Base-by-base conservation (phyloP, 2,113 vertebrate species). In the Catharus fuscescens region DNA sequence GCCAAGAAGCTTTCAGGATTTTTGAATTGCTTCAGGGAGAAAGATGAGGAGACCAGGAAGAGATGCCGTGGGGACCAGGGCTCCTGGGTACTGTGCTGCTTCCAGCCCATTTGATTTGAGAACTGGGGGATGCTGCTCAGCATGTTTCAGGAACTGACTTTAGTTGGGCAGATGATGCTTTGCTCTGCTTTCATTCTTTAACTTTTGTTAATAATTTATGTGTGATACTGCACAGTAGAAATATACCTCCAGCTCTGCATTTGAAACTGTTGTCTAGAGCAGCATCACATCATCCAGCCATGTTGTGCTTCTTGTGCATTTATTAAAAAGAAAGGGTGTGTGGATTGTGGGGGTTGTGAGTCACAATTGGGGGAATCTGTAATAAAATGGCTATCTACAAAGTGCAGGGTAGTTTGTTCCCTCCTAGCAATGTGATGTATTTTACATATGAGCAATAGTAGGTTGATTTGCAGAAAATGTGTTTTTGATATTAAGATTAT, bases 401-500 rank as follows among this genome's bases (percentile, higher is more conserved):
- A 91, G 86, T 36, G 32, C 91, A 96, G 88, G 91, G 83, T 71
- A 47, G 62, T 90, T 83, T 34, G 32, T 96, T 95, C 85, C 85
- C 78, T 72, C 23, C 82, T n/a, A 57, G 57, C 65, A 88, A 71
- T 45, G 19, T 69, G 71, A 89, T 90, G 71, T 61, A 42, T 93
- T 97, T 97, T 96, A 93, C 89, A 88, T 96, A 47, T 21, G 87
- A 97, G 96, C 93, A 92, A 95, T 36, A 83, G 84, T 65, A 45
- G 83, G 67, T 48, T 52, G 70, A 85, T 95, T 94, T 59, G 84
- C 93, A 92, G 94, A 96, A 97, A 97, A 95, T 81, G 77, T 93
- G 70, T 18, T 86, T 97, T 91, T 95, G 84, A 92, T 96, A 79
- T 71, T 86, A 96, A 95, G 94, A 97, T 97, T 96, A 96, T 94